Evolutionary conservation across 1,140 invertebrate genomes (phyloP).

Genomic region (Orchesella cincta): DNA sequence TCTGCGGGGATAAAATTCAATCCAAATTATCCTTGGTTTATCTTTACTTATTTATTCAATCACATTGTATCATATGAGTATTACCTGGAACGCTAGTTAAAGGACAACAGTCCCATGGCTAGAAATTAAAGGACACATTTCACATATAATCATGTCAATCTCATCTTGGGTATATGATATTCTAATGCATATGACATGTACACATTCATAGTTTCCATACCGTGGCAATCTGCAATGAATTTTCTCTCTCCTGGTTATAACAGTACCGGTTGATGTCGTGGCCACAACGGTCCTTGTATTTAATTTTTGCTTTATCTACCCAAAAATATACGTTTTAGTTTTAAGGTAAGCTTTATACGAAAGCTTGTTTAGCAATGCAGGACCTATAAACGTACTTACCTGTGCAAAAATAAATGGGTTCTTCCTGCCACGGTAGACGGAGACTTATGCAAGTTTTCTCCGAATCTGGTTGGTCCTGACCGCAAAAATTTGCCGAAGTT

Average conservation of each 20-base stretch:
- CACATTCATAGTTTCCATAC: neutral
- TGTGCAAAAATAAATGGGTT: slow-evolving; percentile 48
- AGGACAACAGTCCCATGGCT: slow-evolving; percentile 49
- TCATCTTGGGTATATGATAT: too few species aligned
- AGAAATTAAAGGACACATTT: too few species aligned
- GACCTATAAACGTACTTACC: neutral
- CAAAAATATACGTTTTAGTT: neutral
- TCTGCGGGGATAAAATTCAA: neutral
- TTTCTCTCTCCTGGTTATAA: neutral
- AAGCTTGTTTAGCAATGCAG: neutral
- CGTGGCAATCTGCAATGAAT: slow-evolving; percentile 9
- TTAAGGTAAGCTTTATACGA: neutral
- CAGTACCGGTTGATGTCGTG: neutral
- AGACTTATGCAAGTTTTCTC: slow-evolving; percentile 44
- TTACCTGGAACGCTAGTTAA: slow-evolving; percentile 43
- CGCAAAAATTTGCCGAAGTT: slow-evolving; percentile 23
- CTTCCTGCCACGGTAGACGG: slow-evolving; percentile 45
- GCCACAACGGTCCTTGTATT: slow-evolving; percentile 9
- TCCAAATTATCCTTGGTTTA: too few species aligned
- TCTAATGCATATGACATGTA: too few species aligned
- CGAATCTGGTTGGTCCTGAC: slow-evolving; percentile 37
- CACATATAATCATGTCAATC: too few species aligned
- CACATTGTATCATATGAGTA: neutral
- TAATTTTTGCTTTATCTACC: slow-evolving; percentile 15
- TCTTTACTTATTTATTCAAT: too few species aligned